Base-by-base conservation (phyloP, 2,113 vertebrate genomes). In the Cyanistes caeruleus region DNA sequence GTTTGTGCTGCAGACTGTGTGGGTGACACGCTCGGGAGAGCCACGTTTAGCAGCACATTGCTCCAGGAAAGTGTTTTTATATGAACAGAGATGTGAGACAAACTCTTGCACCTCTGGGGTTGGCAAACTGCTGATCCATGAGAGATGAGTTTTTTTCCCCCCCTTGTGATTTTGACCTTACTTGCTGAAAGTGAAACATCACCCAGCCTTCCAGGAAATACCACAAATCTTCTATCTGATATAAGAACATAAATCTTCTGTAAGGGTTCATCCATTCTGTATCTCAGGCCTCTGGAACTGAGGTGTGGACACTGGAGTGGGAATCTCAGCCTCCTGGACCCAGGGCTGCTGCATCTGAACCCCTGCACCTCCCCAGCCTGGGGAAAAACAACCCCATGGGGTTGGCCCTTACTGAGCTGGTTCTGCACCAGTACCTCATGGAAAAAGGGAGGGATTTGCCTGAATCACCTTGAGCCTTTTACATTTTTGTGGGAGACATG, bases 111-210 rank as follows among this genome's bases (percentile, higher is more conserved):
- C 30, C 33, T 77, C 91, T 15, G 52, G 55, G 48, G 25, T 37
- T 92, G 91, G 64, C 53, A 78, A 95, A 80, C 39, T 81, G 73
- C 51, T 81, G 68, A 93, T 86, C 39, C 80, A 35, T 5, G 30
- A 84, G 67, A 93, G 43, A 78, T 62, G 3, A 44, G 8, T 20
- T 52, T 39, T 22, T 23, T 52, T 22, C 3, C 0, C 1, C 27
- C 16, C 31, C 8, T 27, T 74, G 21, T 51, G 73, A 41, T 91
- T 88, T 92, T 92, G 80, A 86, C 86, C 88, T 96, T 95, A 93
- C 93, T 92, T 92, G 59, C 43, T 88, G 64, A 90, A 95, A 90
- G 81, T 27, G 63, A 72, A 90, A 74, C 83, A 63, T 65, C 85
- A 84, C 28, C 56, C 51, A 70, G 59, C 48, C 83, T 67, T 77